Evolutionary conservation across 1,140 invertebrate species (phyloP), one percentile per base, ranked within the genome.

Genomic region (Megathymus violae): DNA sequence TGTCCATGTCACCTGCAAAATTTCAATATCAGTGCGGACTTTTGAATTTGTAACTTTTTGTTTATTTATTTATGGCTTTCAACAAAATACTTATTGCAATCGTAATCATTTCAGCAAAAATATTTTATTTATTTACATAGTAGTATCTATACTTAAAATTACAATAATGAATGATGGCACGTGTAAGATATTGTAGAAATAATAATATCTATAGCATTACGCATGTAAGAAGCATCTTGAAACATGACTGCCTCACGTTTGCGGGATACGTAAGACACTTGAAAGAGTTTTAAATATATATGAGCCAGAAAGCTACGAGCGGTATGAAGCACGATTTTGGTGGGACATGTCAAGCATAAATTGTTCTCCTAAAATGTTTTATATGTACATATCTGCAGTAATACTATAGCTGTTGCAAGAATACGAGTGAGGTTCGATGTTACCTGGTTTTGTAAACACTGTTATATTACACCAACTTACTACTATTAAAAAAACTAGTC

Each of bases 231-330:
- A 47, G 44, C 19, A 47, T 27, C 16, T 22, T 47, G 5, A 47
- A 25, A 47, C 44, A 47, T 47, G 43, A 22, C 16, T 27, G 44
- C 19, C 19, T 25, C 44, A 47, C 13, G 44, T 27, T 14, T 13
- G 11, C 22, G 36, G 16, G 27, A 13, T 22, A 43, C 61, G 48
- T 56, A 56, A 64, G 38, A 51, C 54, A 56, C 51, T 63, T 56
- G 31, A 25, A 58, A 52, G 11, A 25, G 44, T 44, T 48, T 48
- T 58, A 58, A 56, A 64, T 56, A 56, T 58, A 58, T 58, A 44
- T 58, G 54, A 44, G 54, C 17, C 41, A 14, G 25, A 44, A 58
- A n/a, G 40, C 40, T 17, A 44, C 43, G n/a, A 17, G n/a, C 11
- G 27, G 11, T 51, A 52, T 25, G 44, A 31, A 52, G 10, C 9